These are phyloP conservation scores for Acanthosepion pharaonis DNA, from an alignment of 2,888 invertebrate species.

Conservation along the genomic window DNA sequence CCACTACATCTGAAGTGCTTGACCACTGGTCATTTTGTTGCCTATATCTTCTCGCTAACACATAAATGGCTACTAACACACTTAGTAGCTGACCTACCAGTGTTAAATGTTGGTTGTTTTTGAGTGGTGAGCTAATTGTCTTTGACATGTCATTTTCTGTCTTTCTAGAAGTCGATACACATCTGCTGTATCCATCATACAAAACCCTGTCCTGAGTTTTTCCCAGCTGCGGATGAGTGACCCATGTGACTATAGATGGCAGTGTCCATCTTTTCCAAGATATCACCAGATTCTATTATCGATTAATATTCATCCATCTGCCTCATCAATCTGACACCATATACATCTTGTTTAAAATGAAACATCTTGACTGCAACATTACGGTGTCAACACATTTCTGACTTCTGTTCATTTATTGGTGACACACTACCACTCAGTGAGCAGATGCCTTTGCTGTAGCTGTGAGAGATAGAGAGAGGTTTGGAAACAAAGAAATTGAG, in stretches of 20 bases:
- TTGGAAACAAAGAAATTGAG: not conserved
- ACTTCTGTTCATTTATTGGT: not conserved
- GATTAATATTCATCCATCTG: not conserved
- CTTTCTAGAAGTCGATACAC: not conserved
- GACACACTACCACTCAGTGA: not conserved
- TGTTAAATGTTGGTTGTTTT: not conserved
- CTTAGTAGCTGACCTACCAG: not conserved
- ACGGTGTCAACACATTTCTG: not conserved
- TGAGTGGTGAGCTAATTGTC: not conserved
- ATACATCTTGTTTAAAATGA: not conserved
- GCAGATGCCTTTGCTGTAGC: not conserved
- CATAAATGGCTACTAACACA: not conserved
- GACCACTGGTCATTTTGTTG: not conserved
- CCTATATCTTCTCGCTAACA: not conserved
- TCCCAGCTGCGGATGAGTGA: not conserved
- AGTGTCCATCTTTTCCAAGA: not conserved
- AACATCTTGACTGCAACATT: not conserved
- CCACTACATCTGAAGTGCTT: not conserved
- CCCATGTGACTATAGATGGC: not conserved
- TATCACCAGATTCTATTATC: not conserved
- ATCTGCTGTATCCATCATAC: not conserved
- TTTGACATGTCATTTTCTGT: constrained; percentile 11
- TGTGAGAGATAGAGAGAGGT: not conserved
- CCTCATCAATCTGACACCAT: not conserved
- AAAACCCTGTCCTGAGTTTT: too few relatives aligned